Percentiles rank a stretch among this genome's conserved stretches.
Evolutionary conservation across 2,113 vertebrate genomes (phyloP).

Genomic region (Rattus rattus): DNA sequence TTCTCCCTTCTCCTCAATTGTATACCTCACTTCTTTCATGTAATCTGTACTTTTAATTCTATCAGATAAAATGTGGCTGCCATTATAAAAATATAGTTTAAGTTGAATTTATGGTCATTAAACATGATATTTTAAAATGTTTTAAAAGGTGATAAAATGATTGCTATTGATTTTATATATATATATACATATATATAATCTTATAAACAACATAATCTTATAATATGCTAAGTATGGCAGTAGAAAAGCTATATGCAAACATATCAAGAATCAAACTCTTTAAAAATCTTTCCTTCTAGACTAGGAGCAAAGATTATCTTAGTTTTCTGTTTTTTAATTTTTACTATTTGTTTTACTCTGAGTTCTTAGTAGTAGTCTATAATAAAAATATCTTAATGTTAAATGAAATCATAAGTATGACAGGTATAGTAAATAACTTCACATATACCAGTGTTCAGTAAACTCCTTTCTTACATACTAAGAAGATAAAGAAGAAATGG

Average conservation of each 20-base stretch:
- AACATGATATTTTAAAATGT: not conserved
- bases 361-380: not conserved
- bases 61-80: not conserved
- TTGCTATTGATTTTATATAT: not conserved
- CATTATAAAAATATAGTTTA: not conserved
- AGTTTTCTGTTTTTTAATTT: not conserved
- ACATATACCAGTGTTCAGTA: not conserved
- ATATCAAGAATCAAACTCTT: not conserved
- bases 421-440: not conserved
- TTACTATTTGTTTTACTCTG: not conserved
- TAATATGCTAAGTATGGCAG: not conserved
- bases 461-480: not conserved
- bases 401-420: not conserved
- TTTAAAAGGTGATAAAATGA: not conserved
- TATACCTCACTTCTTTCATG: not conserved
- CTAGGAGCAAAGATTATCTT: not conserved
- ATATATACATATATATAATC: not conserved
- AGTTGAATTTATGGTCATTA: not conserved
- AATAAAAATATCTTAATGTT: constrained; percentile 10
- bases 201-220: not conserved
- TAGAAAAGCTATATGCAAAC: not conserved
- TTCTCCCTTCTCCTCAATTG: not conserved
- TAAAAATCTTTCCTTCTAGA: not conserved
- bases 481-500: not conserved
- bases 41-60: not conserved